These are phyloP conservation scores for Andricus curvator DNA, from an alignment of 2,888 invertebrate species.

Conservation along the genomic window DNA sequence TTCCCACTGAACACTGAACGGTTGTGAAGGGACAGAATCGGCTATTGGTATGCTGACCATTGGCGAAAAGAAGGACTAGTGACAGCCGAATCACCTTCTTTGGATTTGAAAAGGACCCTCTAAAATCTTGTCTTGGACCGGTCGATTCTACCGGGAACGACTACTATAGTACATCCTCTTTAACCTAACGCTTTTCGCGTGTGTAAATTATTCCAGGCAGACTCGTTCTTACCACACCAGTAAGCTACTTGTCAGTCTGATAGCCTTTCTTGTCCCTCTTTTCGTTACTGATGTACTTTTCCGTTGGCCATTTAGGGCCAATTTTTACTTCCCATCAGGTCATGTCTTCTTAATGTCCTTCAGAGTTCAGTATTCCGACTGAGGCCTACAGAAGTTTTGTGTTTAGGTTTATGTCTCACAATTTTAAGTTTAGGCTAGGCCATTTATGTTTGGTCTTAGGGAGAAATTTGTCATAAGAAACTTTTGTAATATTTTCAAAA, in stretches of 20 bases:
- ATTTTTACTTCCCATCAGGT: not conserved
- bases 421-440: too few relatives aligned
- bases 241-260: conserved; percentile 47
- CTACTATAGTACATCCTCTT: conserved; percentile 52
- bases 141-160: not conserved
- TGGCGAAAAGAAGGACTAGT: not conserved
- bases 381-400: too few relatives aligned
- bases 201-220: conserved; percentile 56
- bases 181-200: conserved; percentile 57
- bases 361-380: not conserved
- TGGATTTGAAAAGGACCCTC: not conserved
- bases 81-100: not conserved
- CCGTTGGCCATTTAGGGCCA: conserved; percentile 4
- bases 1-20: conserved; percentile 3
- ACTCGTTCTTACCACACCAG: conserved; percentile 49
- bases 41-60: not conserved
- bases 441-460: too few relatives aligned
- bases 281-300: not conserved
- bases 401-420: too few relatives aligned
- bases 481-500: too few relatives aligned
- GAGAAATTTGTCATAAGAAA: too few relatives aligned
- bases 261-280: conserved; percentile 40
- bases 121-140: conserved; percentile 30
- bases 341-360: too few relatives aligned
- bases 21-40: conserved; percentile 15